Conservation (phyloP, 2,113 vertebrate species). For the Notarius quadriscutis region DNA sequence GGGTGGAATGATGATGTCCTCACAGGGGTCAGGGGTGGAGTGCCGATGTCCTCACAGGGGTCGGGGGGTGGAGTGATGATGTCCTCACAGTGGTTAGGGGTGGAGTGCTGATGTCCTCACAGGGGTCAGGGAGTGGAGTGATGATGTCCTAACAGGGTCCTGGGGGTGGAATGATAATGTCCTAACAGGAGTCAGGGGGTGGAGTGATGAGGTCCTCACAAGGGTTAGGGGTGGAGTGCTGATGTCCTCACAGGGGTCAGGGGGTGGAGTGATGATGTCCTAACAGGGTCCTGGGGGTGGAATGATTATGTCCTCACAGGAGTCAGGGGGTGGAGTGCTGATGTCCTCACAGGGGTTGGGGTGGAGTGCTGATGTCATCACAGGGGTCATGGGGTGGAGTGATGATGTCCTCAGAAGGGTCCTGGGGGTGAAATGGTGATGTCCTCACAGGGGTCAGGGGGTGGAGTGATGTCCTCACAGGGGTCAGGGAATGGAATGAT, state of each 20-base stretch:
- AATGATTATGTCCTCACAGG: rapidly evolving
- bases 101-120: background rate
- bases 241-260: no score
- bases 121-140: background rate
- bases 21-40: background rate
- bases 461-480: rapidly evolving
- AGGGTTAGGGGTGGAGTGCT: no score
- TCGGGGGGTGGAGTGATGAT: background rate
- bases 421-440: background rate
- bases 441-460: background rate
- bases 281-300: no score
- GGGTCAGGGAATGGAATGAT: background rate
- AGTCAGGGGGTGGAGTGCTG: background rate
- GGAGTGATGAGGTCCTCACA: no score
- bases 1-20: background rate
- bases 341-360: background rate
- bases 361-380: background rate
- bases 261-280: no score
- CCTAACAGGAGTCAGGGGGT: background rate
- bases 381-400: background rate
- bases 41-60: background rate
- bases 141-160: rapidly evolving
- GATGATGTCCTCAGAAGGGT: no score
- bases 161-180: background rate
- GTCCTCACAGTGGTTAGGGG: background rate